Base-by-base conservation (phyloP, 2,113 vertebrate genomes). In the Alexandromys fortis region DNA sequence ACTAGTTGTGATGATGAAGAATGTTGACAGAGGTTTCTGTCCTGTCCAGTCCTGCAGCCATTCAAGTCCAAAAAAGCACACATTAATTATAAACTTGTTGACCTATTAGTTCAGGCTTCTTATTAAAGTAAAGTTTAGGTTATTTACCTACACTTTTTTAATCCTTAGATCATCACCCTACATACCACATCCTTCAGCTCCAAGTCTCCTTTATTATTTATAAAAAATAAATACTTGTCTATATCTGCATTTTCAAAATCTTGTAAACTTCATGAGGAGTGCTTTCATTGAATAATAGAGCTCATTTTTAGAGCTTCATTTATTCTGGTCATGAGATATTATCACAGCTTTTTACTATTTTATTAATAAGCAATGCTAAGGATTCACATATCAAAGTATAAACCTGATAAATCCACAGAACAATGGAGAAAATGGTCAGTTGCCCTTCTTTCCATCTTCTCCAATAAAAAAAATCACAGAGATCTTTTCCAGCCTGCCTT, bases 161-260 rank as follows among this genome's bases (percentile, higher is more conserved):
- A 52, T 35, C n/a, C 22, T 61, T 22, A 61, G 21, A 61, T n/a
- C 52, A 61, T 82, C 45, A 82, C 47, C 28, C 88, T 83, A 24
- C 5, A 61, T 52, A 82, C 22, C 52, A 81, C 7, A 81, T 1
- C 33, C 73, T 86, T 38, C 16, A 82, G 26, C 2, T 76, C 24
- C 28, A 91, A 61, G 45, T 82, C 17, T 68, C 19, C 33, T 94
- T 52, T 52, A 52, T 52, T 52, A 52, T 52, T 52, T 52, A 91
- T 89, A 49, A 92, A 77, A 8, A 90, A 47, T 77, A 68, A 91
- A 83, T 76, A 11, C n/a, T 77, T 78, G 38, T 24, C 28, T 83
- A 95, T 73, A 63, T 94, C 38, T 83, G 28, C 58, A 75, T 91
- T 94, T 89, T 95, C 6, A 87, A 82, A 81, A 35, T 38, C 67